phyloP scores from a whole-genome alignment of 2,113 vertebrate genomes.

The Excalfactoria chinensis region DNA sequence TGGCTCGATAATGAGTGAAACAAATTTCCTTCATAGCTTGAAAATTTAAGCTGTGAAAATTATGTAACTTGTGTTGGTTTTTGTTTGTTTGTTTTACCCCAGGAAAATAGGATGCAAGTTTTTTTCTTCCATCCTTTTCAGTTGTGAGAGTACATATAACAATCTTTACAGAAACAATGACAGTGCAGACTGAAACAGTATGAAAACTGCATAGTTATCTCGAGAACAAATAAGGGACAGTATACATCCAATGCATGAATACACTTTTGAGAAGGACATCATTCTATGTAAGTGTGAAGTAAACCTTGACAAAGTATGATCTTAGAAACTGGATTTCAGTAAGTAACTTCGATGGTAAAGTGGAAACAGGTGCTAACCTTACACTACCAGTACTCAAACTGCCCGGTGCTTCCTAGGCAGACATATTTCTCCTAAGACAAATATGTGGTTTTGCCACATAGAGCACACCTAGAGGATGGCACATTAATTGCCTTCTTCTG shows the following conservation, averaged over 20 bases:
- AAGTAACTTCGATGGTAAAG: background rate
- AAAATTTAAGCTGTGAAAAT: constrained; percentile 31
- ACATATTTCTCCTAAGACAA: background rate
- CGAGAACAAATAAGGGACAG: background rate
- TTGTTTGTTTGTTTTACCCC: background rate
- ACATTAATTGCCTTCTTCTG: background rate
- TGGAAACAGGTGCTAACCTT: background rate
- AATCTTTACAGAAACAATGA: background rate
- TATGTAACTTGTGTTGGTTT: background rate
- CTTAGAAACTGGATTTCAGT: background rate
- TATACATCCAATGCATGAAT: background rate
- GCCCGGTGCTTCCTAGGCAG: background rate
- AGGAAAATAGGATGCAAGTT: background rate
- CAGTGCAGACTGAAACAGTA: background rate
- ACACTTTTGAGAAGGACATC: background rate
- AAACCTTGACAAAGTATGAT: background rate
- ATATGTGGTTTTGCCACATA: background rate
- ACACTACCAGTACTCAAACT: background rate
- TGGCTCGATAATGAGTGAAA: constrained; percentile 21
- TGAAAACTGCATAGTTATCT: background rate
- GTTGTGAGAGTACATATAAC: background rate
- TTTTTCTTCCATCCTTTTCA: background rate
- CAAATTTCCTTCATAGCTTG: background rate
- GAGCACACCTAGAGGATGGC: background rate
- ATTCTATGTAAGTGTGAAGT: background rate